Conservation (phyloP, 1,140 invertebrate species). For the Diploscapter pachys region DNA sequence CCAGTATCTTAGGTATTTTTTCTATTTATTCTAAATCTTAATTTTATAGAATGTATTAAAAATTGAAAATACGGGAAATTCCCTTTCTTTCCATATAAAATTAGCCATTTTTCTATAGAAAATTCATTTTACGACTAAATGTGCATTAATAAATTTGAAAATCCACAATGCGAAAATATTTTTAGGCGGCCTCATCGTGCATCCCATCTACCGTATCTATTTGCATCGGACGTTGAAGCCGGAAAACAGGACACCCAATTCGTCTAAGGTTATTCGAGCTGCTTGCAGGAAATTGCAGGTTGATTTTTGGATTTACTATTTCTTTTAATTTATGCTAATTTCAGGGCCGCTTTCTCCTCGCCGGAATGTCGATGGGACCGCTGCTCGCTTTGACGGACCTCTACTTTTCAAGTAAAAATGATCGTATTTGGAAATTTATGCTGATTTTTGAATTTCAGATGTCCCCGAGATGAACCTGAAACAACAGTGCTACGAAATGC, state of each 20-base stretch:
- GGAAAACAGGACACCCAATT: slow-evolving; percentile 52
- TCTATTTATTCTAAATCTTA: neutral
- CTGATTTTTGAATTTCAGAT: neutral
- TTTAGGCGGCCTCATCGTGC: slow-evolving; percentile 46
- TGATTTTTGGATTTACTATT: slow-evolving; percentile 19
- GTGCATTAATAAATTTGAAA: no score
- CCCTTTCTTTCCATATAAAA: no score
- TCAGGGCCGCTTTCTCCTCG: slow-evolving; percentile 48
- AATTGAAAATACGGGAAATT: no score
- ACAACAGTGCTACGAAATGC: slow-evolving; percentile 46
- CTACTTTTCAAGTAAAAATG: slow-evolving; percentile 27
- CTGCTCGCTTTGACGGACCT: slow-evolving; percentile 31
- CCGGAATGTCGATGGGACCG: slow-evolving; percentile 41
- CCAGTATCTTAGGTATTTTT: slow-evolving; percentile 44
- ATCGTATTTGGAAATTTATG: neutral
- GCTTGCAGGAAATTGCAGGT: slow-evolving; percentile 46
- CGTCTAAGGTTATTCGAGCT: slow-evolving; percentile 47
- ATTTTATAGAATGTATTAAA: no score
- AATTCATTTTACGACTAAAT: no score
- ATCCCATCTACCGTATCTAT: slow-evolving; percentile 50
- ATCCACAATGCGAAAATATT: neutral
- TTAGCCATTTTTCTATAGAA: no score
- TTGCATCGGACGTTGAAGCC: slow-evolving; percentile 39
- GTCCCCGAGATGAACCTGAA: slow-evolving; percentile 25
- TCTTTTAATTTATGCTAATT: slow-evolving; percentile 18